These are phyloP conservation scores for Callipepla squamata DNA, from an alignment of 2,113 vertebrate species.

Conservation along the genomic window DNA sequence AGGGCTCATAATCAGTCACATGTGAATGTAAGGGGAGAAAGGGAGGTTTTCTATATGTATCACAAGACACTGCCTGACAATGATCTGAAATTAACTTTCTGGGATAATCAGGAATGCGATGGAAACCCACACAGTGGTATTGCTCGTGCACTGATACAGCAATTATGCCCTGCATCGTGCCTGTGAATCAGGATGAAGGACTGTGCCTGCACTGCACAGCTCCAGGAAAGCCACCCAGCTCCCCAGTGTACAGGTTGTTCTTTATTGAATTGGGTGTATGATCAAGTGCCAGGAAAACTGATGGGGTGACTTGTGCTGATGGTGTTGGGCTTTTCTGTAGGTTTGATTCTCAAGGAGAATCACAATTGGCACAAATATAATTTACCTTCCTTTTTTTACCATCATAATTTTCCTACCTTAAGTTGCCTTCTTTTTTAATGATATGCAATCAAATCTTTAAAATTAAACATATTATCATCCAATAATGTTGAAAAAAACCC, in stretches of 20 bases:
- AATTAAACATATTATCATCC: not conserved
- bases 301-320: not conserved
- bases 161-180: fast-evolving
- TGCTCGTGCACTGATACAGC: not conserved
- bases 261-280: not conserved
- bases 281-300: not conserved
- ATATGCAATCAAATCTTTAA: not conserved
- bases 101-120: not conserved
- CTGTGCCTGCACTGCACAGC: not conserved
- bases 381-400: not conserved
- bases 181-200: not conserved
- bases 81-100: not conserved
- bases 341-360: not conserved
- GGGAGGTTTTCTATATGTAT: not conserved
- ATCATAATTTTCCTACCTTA: not conserved
- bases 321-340: not conserved
- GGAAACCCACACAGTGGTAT: not conserved
- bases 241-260: not conserved
- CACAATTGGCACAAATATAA: not conserved
- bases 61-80: not conserved
- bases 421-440: not conserved
- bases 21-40: not conserved
- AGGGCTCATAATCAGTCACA: not conserved
- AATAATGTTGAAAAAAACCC: not conserved
- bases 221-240: not conserved